Evolutionary conservation across 2,797 vertebrate species (phyloP), one percentile per base, ranked within the genome.

Genomic region (Hemibagrus guttatus): DNA sequence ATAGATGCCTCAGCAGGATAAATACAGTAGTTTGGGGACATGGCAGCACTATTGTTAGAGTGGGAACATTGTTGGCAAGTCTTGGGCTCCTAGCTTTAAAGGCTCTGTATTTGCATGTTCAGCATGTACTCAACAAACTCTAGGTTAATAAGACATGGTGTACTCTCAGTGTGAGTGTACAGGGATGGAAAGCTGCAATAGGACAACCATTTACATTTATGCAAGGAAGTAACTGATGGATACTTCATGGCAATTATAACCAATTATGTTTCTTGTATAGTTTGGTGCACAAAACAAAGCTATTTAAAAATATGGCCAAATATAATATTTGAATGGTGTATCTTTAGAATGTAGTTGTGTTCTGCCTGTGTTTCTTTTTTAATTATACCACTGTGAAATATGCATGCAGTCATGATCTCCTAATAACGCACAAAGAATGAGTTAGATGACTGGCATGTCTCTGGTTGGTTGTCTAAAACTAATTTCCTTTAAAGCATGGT

Each of bases 1-100:
- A 23, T 35, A 86, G 83, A 75, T 89, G 82, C 80, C 85, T 89
- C 74, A 88, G 75, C 68, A 84, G 54, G 83, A 89, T 83, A 54
- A 86, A 86, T 52, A 75, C 81, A 58, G 66, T 58, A 68, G 78
- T n/a, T 88, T 11, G 8, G 59, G 79, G 82, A 66, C 49, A 81
- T 58, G 69, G 83, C 68, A 66, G 78, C 83, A 82, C 69, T 49
- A 49, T 88, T 84, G 78, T 88, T 80, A 87, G 64, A 84, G 58
- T 17, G 19, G 11, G 74, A 58, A 84, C 83, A 87, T 56, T 72
- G 75, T 56, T 85, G 87, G 83, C 54, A 75, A 75, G 79, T 66
- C 49, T 75, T 81, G 80, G 59, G 75, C 68, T 76, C n/a, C 13
- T 61, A 75, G 69, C 16, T 74, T 56, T 66, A 84, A 58, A 85